Conservation (phyloP, 2,888 invertebrate genomes). For the Drosophila histrio region DNA sequence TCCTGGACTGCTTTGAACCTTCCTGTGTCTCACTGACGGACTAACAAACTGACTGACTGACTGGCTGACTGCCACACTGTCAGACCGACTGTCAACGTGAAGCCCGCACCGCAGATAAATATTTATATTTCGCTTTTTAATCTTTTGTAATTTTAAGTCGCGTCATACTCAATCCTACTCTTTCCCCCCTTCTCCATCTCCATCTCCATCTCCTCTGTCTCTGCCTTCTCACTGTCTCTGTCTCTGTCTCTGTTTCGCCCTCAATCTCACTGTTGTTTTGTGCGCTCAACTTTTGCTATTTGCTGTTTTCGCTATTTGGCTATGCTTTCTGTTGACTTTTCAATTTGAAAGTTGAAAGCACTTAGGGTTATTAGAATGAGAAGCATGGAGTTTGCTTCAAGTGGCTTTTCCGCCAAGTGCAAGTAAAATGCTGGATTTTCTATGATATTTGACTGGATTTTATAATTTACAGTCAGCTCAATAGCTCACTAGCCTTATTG, state of each 20-base stretch:
- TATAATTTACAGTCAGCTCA: conserved; percentile 29
- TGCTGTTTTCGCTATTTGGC: conserved; percentile 74
- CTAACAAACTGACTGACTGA: conserved; percentile 17
- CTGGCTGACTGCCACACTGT: conserved; percentile 4
- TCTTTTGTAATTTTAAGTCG: conserved; percentile 81
- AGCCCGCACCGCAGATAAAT: conserved; percentile 76
- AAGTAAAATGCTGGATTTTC: conserved; percentile 29
- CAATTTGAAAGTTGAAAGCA: conserved; percentile 81
- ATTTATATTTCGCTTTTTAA: conserved; percentile 80
- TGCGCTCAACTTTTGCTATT: conserved; percentile 66
- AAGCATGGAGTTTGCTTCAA: conserved; percentile 60
- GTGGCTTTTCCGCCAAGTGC: conserved; percentile 48
- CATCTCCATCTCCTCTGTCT: not conserved
- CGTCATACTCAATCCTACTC: conserved; percentile 47
- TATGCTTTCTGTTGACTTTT: conserved; percentile 78
- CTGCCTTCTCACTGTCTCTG: not conserved
- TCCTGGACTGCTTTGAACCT: conserved; percentile 30
- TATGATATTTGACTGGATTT: conserved; percentile 33
- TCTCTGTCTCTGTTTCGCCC: not conserved
- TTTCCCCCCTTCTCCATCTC: not conserved
- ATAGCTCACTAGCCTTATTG: not conserved
- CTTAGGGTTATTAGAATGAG: conserved; percentile 78
- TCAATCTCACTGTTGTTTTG: conserved; percentile 43
- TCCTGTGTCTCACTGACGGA: conserved; percentile 13
- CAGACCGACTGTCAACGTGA: conserved; percentile 37